These are phyloP conservation scores for Bos indicus DNA, from an alignment of 2,113 vertebrate species.

Conservation along the genomic window DNA sequence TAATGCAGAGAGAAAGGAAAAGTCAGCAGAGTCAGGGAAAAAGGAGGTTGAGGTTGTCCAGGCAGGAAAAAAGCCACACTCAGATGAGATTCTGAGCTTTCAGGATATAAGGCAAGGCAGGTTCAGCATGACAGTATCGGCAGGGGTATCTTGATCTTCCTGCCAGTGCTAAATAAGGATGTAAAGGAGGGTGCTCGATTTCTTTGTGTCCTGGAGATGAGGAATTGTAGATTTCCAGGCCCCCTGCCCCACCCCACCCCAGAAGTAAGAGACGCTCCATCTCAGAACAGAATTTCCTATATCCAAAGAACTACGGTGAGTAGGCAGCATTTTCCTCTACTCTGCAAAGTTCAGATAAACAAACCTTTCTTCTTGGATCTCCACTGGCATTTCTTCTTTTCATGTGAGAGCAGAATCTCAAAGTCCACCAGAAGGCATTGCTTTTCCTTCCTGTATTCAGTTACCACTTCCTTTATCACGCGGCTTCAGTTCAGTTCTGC, in stretches of 20 bases:
- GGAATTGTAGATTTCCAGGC: background rate
- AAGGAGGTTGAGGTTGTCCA: background rate
- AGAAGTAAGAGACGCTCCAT: background rate
- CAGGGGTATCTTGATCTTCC: background rate
- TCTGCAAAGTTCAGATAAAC: background rate
- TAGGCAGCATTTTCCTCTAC: background rate
- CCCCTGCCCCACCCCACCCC: background rate
- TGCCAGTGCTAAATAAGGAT: background rate
- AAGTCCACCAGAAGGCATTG: background rate
- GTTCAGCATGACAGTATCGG: background rate
- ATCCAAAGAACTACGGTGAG: background rate
- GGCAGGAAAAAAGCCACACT: background rate
- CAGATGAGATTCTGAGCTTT: background rate
- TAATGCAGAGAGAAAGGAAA: rapidly evolving
- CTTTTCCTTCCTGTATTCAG: background rate
- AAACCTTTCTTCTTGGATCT: background rate
- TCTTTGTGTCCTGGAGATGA: background rate
- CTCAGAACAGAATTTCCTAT: background rate
- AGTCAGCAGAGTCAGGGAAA: background rate
- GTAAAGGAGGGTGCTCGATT: background rate
- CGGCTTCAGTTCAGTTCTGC: background rate
- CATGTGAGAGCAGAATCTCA: background rate
- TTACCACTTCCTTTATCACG: background rate
- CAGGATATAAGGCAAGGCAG: background rate
- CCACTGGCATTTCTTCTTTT: background rate